Evolutionary conservation across 2,888 invertebrate genomes (phyloP), one percentile per base, ranked within the genome.

Genomic region (Amorpha juglandis): DNA sequence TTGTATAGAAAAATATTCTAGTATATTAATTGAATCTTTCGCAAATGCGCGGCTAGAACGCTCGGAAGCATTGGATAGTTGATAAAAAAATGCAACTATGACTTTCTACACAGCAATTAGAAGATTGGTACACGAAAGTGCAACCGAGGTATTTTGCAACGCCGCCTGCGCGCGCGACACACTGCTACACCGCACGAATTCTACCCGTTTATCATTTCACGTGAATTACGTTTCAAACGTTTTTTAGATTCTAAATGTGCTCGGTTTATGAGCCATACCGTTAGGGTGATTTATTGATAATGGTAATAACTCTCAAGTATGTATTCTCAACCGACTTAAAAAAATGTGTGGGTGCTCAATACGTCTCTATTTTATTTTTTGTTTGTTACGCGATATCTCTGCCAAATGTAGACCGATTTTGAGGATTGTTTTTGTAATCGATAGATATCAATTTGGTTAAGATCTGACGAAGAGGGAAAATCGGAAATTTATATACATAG

Each of bases 121-220:
- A 89, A 90, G 89, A 92, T 91, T 88, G 88, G 84, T 84, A 87
- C 91, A 92, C 91, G 91, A 91, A 88, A 91, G 85, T 89, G 86
- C 64, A 64, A 63, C 69, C 47, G 63, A 47, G 53, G 38, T 38
- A 42, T 58, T 58, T 58, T 38, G 58, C 58, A 58, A 58, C 58
- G 21, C 27, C 19, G 58, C 58, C 38, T 19, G 58, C 58, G 38
- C 38, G 42, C 11, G 14, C 19, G 58, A 38, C 38, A 58, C 58
- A 58, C 45, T 14, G 14, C 45, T 45, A 3, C 45, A 38, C 42
- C 11, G 50, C 50, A 19, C 19, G 38, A 12, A 58, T 19, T 42
- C 16, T 38, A 19, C 38, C 19, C 58, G 58, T 58, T 58, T 58
- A 58, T 58, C 58, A 58, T 12, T 38, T 38, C 38, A 42, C 58